These are phyloP conservation scores for Talpa occidentalis DNA, from an alignment of 2,113 vertebrate species.

Conservation along the genomic window DNA sequence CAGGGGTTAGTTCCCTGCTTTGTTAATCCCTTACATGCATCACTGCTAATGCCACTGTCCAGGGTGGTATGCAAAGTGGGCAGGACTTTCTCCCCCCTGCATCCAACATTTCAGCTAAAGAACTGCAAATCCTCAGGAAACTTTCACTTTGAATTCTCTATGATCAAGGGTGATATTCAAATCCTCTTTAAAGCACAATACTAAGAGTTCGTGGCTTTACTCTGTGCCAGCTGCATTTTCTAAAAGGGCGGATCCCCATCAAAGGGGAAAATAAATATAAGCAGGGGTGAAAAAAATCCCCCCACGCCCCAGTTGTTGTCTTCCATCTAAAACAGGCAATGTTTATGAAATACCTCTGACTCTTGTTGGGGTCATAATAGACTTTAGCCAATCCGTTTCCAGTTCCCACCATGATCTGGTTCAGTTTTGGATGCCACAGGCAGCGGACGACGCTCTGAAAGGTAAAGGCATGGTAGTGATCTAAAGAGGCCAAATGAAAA, in stretches of 20 bases:
- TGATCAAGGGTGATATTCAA: constrained; percentile 73
- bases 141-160: constrained; percentile 71
- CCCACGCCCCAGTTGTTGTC: constrained; percentile 63
- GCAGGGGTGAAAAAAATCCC: constrained; percentile 14
- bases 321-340: constrained; percentile 66
- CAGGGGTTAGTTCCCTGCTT: not conserved
- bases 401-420: constrained; percentile 98
- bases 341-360: constrained; percentile 92
- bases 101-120: constrained; percentile 74
- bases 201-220: constrained; percentile 60
- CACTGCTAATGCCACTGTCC: constrained; percentile 53
- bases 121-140: constrained; percentile 75
- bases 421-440: constrained; percentile 98
- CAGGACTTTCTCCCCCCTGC: not conserved
- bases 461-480: constrained; percentile 44
- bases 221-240: constrained; percentile 70
- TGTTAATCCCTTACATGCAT: constrained; percentile 52
- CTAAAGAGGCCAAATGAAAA: not conserved
- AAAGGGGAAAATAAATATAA: constrained; percentile 62
- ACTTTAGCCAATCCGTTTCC: constrained; percentile 95
- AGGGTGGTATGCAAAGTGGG: constrained; percentile 48
- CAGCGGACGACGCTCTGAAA: constrained; percentile 97
- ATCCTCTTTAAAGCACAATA: constrained; percentile 71
- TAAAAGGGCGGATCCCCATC: constrained; percentile 73
- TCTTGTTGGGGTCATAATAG: constrained; percentile 97